Base-by-base conservation (phyloP, 1,140 invertebrate genomes). In the Papilio helenus region DNA sequence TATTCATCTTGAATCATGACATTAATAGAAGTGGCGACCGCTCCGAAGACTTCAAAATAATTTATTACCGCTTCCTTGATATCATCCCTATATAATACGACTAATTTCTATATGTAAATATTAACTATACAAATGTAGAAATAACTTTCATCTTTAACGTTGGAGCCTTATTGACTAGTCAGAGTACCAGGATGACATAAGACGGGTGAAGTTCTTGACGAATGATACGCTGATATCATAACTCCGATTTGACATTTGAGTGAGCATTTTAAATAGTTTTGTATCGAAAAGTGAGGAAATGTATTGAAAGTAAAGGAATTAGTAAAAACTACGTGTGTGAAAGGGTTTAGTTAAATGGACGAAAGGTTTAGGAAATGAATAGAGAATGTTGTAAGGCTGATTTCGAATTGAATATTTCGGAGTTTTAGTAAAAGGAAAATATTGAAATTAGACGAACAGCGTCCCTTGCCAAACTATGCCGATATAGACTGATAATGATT, bases 361-460 rank as follows among this genome's bases (percentile, higher is more conserved):
- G 34, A 34, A n/a, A 51, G 29, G 73, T 61, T 34, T 65, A 65
- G 61, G 23, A 65, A 65, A 65, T 65, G 23, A 26, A 77, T 77
- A 77, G 74, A 55, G 74, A 77, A 77, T 77, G 34, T 34, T 39
- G 76, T 42, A 77, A 77, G 76, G 76, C 76, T 77, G 76, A 77
- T 77, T 23, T 61, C 55, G 51, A 65, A 65, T 77, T 77, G 76
- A 65, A 77, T 18, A 39, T 61, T 61, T 42, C 26, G 23, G 44
- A 65, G 55, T 23, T 77, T 68, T 68, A 68, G 76, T 61, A 76
- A 26, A 76, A 8, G 14, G 29, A 58, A n/a, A 58, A 58, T 51
- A 76, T n/a, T 14, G n/a, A 58, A 68, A 68, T 68, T 58, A 55
- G 51, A 76, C 14, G 16, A 58, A 51, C 44, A 46, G 44, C 74